These are phyloP conservation scores for Drosophila multiciliata DNA, from an alignment of 2,888 invertebrate species.

Conservation along the genomic window DNA sequence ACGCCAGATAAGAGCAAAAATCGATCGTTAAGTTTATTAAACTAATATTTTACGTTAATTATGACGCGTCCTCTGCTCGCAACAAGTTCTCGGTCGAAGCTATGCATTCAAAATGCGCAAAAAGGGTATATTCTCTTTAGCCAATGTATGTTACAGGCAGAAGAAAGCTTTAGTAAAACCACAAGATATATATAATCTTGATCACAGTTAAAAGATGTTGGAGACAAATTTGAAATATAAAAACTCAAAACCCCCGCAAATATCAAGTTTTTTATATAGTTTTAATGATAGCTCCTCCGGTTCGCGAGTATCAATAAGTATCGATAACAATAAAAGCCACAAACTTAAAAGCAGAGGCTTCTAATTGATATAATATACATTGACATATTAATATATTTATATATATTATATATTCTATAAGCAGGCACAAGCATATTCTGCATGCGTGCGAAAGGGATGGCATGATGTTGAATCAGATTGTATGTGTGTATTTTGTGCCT, in stretches of 20 bases:
- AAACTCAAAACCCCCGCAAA: too few species aligned
- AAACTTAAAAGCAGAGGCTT: too few species aligned
- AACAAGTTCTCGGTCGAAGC: slow-evolving; percentile 25
- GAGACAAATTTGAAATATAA: not conserved
- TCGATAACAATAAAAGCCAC: too few species aligned
- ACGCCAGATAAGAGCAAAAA: slow-evolving; percentile 43
- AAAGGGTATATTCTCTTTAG: not conserved
- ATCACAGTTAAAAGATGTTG: too few species aligned
- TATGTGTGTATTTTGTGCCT: too few species aligned
- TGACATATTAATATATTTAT: too few species aligned
- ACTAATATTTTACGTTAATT: slow-evolving; percentile 1
- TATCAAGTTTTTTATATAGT: not conserved
- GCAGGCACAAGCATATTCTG: too few species aligned
- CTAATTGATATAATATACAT: too few species aligned
- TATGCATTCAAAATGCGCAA: not conserved
- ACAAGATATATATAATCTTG: not conserved
- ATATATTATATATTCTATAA: too few species aligned
- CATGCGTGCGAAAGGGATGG: too few species aligned
- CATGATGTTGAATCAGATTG: too few species aligned
- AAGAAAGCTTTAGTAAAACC: not conserved
- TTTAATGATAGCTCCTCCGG: not conserved
- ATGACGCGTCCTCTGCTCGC: slow-evolving; percentile 9
- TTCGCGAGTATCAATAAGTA: not conserved
- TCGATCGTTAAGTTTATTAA: slow-evolving; percentile 18
- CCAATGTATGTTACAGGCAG: not conserved